These are phyloP conservation scores for Berghia stephanieae DNA, from an alignment of 1,140 invertebrate species.

Conservation along the genomic window DNA sequence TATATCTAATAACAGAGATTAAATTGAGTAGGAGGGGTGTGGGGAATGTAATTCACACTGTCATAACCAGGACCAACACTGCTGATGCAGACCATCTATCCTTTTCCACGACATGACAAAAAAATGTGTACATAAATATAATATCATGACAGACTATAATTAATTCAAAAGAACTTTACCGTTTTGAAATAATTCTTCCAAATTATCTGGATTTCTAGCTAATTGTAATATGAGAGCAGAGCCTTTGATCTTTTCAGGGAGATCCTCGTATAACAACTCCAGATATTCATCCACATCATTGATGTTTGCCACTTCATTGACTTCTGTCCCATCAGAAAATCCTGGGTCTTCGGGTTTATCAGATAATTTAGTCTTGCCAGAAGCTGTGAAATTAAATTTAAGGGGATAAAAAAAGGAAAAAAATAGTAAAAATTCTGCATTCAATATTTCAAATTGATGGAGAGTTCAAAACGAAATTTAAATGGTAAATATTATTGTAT, in stretches of 20 bases:
- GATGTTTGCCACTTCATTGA: slow-evolving; percentile 77
- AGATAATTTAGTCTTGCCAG: slow-evolving; percentile 58
- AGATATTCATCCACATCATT: slow-evolving; percentile 86
- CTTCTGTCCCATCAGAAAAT: slow-evolving; percentile 60
- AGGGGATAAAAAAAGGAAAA: no score
- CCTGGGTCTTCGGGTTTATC: slow-evolving; percentile 62
- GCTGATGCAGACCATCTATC: neutral
- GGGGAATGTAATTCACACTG: no score
- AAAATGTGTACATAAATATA: neutral
- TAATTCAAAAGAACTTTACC: no score
- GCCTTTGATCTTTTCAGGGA: slow-evolving; percentile 90
- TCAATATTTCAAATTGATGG: no score
- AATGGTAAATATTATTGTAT: no score
- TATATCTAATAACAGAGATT: no score
- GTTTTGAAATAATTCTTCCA: slow-evolving; percentile 85
- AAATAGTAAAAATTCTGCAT: no score
- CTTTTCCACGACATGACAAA: neutral
- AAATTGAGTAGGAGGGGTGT: no score
- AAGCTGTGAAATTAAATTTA: no score
- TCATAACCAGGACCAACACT: no score
- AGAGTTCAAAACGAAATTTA: no score
- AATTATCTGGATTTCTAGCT: slow-evolving; percentile 90
- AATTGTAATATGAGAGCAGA: slow-evolving; percentile 91
- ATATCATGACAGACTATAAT: neutral
- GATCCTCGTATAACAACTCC: slow-evolving; percentile 94